phyloP scores from a whole-genome alignment of 2,797 vertebrate genomes.

The Cephalopachus bancanus region DNA sequence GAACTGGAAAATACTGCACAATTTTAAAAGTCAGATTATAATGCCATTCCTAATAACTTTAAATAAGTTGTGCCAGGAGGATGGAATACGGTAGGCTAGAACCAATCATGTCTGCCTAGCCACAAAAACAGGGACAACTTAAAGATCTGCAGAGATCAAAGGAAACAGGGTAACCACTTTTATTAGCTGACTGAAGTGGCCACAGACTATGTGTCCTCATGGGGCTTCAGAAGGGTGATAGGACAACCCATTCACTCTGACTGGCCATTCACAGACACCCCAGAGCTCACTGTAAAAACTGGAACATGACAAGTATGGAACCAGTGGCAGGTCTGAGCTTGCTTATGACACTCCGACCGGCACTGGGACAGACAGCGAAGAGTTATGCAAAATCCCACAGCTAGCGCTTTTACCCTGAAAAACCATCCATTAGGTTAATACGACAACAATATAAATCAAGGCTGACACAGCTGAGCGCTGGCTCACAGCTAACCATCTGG shows the following conservation, averaged over 20 bases:
- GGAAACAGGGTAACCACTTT: conserved; percentile 7
- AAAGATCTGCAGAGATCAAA: conserved; percentile 58
- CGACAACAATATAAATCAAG: conserved; percentile 61
- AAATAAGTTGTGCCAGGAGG: conserved; percentile 52
- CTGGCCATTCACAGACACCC: not conserved
- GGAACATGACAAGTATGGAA: not conserved
- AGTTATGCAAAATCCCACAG: not conserved
- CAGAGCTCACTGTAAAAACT: not conserved
- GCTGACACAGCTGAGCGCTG: conserved; percentile 57
- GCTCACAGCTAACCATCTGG: conserved; percentile 74
- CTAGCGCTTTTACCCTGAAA: conserved; percentile 17
- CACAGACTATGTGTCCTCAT: not conserved
- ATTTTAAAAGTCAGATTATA: conserved; percentile 50
- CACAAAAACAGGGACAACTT: conserved; percentile 23
- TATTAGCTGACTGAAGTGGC: not conserved
- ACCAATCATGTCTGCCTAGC: not conserved
- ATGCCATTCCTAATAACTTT: conserved; percentile 60
- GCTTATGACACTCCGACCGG: not conserved
- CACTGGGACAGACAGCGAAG: not conserved
- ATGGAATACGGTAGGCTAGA: not conserved
- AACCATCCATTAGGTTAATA: conserved; percentile 63
- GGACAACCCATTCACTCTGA: not conserved
- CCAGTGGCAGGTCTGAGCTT: not conserved
- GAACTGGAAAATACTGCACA: conserved; percentile 48
- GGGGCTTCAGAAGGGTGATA: not conserved